Percentiles rank a stretch among this genome's conserved stretches.
Conservation (phyloP, 2,113 vertebrate genomes). For the Urocolius indicus region DNA sequence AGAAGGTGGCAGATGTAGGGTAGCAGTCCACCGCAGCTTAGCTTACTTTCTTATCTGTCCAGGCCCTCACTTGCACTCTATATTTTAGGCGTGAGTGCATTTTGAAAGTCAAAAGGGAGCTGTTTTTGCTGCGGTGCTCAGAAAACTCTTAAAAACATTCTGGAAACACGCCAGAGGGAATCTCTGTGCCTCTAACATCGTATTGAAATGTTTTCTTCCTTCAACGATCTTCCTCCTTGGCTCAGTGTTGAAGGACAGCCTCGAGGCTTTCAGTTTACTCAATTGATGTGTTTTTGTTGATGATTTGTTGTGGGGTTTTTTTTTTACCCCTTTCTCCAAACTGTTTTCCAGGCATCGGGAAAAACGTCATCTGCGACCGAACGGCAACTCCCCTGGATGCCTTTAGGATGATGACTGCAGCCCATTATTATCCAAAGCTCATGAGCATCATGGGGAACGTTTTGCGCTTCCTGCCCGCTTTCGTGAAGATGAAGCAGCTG, state of each 20-base stretch:
- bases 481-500: constrained; percentile 96
- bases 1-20: background rate
- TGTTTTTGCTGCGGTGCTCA: background rate
- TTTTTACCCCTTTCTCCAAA: background rate
- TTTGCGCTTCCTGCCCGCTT: constrained; percentile 93
- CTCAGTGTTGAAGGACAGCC: background rate
- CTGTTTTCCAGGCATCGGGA: constrained; percentile 88
- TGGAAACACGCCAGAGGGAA: background rate
- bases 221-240: background rate
- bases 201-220: background rate
- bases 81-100: background rate
- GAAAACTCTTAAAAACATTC: background rate
- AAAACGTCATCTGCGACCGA: constrained; percentile 97
- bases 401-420: constrained; percentile 97
- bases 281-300: background rate
- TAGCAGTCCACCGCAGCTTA: background rate
- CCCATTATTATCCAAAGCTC: constrained; percentile 98
- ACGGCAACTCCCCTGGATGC: constrained; percentile 95
- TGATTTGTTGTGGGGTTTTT: background rate
- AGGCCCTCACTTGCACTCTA: background rate
- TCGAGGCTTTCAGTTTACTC: background rate
- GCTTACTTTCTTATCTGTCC: background rate
- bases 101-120: background rate
- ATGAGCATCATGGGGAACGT: constrained; percentile 99
- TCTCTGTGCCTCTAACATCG: background rate